Base-by-base conservation (phyloP, 2,797 vertebrate genomes). In the Furcifer pardalis region DNA sequence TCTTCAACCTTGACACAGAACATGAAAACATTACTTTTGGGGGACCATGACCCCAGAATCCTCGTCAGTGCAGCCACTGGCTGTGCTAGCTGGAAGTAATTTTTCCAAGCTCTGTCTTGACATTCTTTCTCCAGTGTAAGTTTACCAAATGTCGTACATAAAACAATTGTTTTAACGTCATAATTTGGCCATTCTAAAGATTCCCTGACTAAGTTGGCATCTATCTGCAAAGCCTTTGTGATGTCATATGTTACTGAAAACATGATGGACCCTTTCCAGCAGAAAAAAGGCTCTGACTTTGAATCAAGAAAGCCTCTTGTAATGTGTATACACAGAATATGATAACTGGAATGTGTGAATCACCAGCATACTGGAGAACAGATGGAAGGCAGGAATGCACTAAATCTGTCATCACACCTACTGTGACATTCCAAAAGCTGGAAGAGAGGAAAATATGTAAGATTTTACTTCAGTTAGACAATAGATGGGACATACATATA, bases 401-500 rank as follows among this genome's bases (percentile, higher is more conserved):
- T 90, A 89, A 86, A 89, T 73, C 88, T 89, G 84, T 88, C 84
- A 85, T 79, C 76, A 1, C 40, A 89, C 52, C 81, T 77, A 17
- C 66, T 87, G 82, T 60, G 80, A 89, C 84, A 30, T 89, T 91
- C 87, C 88, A 87, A 87, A 42, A 92, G 52, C 72, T 82, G 77
- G 84, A 52, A 87, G 90, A 89, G 72, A 59, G 77, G 76, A 90
- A 76, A 60, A 91, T 83, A 77, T 62, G 30, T 89, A 83, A 80
- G 86, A 86, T 81, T 79, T 82, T 79, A 56, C 49, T 40, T 81
- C 87, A 81, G 78, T 91, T 91, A 84, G 79, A 79, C 84, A 93
- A 91, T n/a, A 21, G 82, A 32, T 0, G 0, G 84, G 84, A 87
- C 81, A 81, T 49, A 6, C 66, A 90, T 75, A 77, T 52, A 74